Conservation (phyloP, 2,888 invertebrate genomes). For the Xestia c-nigrum region DNA sequence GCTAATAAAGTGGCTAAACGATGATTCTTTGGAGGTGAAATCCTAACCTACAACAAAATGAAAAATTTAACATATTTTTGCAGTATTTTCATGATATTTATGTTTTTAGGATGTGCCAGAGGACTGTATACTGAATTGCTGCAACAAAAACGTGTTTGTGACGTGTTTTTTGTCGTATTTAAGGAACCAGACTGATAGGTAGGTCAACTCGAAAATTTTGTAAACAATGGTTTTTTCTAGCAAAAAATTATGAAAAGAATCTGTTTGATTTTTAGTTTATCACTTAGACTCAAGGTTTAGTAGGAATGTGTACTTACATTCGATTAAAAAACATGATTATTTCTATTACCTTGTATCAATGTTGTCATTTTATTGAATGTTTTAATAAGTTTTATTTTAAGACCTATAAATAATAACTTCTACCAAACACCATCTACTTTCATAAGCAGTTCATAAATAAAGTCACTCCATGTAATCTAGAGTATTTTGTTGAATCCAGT, state of each 20-base stretch:
- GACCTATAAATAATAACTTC: background rate
- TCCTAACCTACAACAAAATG: constrained; percentile 74
- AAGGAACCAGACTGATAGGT: constrained; percentile 89
- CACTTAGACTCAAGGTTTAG: background rate
- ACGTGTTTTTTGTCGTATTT: constrained; percentile 90
- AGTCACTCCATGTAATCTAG: no score
- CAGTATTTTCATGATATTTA: constrained; percentile 53
- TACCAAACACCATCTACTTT: background rate
- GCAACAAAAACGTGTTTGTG: constrained; percentile 89
- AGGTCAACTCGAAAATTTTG: constrained; percentile 66
- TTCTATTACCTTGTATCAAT: background rate
- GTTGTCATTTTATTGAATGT: background rate
- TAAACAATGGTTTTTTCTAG: constrained; percentile 56
- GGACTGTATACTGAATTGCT: constrained; percentile 82
- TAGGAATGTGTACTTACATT: background rate
- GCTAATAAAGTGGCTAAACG: constrained; percentile 86
- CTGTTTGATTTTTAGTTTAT: background rate
- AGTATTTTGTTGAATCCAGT: no score
- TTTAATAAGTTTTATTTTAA: background rate
- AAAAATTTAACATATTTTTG: constrained; percentile 49
- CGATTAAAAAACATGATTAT: background rate
- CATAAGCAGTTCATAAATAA: no score
- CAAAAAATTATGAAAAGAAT: background rate
- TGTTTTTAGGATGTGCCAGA: constrained; percentile 82
- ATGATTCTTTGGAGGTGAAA: constrained; percentile 83